Base-by-base conservation (phyloP, 2,888 invertebrate species). In the Augochlorella aurata region DNA sequence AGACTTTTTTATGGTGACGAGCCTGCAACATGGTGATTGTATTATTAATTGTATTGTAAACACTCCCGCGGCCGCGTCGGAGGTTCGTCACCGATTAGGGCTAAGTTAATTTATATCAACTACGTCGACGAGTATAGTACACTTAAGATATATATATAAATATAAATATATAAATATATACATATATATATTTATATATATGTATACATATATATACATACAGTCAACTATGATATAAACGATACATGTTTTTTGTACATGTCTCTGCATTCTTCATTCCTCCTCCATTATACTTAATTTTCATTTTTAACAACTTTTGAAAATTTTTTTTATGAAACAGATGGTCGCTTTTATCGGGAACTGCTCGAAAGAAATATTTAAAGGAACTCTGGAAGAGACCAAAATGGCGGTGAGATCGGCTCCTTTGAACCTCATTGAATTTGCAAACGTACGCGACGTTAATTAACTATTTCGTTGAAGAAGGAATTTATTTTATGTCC, bases 221-320 rank as follows among this genome's bases (percentile, higher is more conserved):
- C 86, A 85, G 87, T 91, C 88, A 90, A 92, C 86, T 92, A 91
- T 89, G 90, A 90, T 89, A 91, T 90, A 91, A 89, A 89, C 87
- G 90, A 92, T 92, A 90, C 89, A 92, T 92, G 92, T 92, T 92
- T 90, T 92, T 92, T 90, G 92, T 92, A 92, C 78, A 71, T 79
- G 67, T 44, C n/a, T 45, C 52, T 74, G 7, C 0, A 61, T 58
- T 79, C 45, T 63, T 81, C 74, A 54, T 67, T 50, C 50, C 16
- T 29, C 49, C 47, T 45, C 12, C 63, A 52, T n/a, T 49, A 38
- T 5, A 38, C 7, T 38, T 5, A 38, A 0, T 38, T n/a, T 0
- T 52, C 9, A 52, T n/a, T 50, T 18, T 50, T 50, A 5, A 50
- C 14, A 47, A 12, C 47, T 10, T 47, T 10, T 47, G 4, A 47